Evolutionary conservation across 2,888 invertebrate species (phyloP), one percentile per base, ranked within the genome.

Genomic region (Aspidapion aeneum): DNA sequence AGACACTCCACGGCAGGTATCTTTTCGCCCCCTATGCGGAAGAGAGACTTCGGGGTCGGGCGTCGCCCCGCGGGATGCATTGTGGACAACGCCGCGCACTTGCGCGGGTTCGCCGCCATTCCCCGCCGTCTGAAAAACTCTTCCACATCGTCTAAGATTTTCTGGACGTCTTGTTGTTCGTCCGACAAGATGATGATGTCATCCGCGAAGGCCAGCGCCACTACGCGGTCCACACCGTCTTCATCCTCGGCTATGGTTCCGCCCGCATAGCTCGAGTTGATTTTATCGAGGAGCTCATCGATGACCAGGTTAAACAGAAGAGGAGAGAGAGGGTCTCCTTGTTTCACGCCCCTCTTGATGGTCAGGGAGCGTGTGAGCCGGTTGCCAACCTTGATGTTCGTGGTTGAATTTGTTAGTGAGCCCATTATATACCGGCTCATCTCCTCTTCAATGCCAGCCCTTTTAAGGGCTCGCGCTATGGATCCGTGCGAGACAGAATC

Each of bases 311-410:
- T 73, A 21, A 74, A 74, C 0, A 73, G 60, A 0, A 73, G 2
- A 0, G 73, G 72, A 18, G 75, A 75, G 12, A 80, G 63, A 0
- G 78, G 78, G 63, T 79, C 78, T 49, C 61, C 57, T 22, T 57
- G 61, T n/a, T 50, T 58, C 16, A 79, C 79, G 1, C 79, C 78
- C 21, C 75, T 71, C 0, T 19, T 49, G 21, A 73, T 66, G 7
- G 18, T 50, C 3, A 74, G 66, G 0, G 60, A 52, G 22, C 63
- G 21, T 1, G 60, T 63, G n/a, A 1, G 2, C 22, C 7, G 22
- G 3, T 16, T 0, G 1, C 64, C 66, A 1, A 62, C 64, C n/a
- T 58, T 63, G 56, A 68, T 63, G 48, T 20, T 35, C 1, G 69
- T 70, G 2, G 59, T 20, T 1, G 64, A 17, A 17, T 55, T 19